Evolutionary conservation across 2,888 invertebrate species (phyloP).

Genomic region (Sturmia bella): DNA sequence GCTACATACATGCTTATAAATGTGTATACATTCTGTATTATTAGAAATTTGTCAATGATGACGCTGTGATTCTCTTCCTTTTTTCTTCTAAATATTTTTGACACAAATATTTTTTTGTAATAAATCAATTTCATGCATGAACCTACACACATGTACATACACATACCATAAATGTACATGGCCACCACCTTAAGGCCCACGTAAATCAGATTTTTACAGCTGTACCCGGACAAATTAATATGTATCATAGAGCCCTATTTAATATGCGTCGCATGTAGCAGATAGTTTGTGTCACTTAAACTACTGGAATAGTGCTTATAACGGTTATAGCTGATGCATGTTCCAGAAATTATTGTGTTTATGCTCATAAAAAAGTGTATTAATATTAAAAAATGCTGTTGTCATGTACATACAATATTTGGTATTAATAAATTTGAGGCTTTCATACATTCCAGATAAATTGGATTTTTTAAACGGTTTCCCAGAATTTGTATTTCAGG

Average conservation of each 20-base stretch:
- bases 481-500: constrained; percentile 40
- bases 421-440: constrained; percentile 44
- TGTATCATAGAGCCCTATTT: constrained; percentile 20
- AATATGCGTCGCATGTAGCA: constrained; percentile 48
- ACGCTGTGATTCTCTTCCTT: constrained; percentile 1
- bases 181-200: neutral
- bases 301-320: constrained; percentile 57
- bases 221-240: neutral
- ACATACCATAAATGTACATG: too few relatives aligned
- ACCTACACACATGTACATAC: neutral
- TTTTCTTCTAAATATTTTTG: neutral
- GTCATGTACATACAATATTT: neutral
- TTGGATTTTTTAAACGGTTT: constrained; percentile 6
- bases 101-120: neutral
- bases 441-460: neutral
- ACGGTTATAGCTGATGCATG: constrained; percentile 56
- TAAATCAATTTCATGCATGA: constrained; percentile 13
- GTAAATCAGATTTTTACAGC: neutral
- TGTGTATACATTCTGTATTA: constrained; percentile 49
- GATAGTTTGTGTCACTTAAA: constrained; percentile 58
- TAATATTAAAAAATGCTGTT: neutral
- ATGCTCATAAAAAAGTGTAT: neutral
- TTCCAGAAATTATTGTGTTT: constrained; percentile 5
- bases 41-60: neutral
- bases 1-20: too few relatives aligned